phyloP scores from a whole-genome alignment of 2,797 vertebrate species.

The Rhyacichthys aspro region DNA sequence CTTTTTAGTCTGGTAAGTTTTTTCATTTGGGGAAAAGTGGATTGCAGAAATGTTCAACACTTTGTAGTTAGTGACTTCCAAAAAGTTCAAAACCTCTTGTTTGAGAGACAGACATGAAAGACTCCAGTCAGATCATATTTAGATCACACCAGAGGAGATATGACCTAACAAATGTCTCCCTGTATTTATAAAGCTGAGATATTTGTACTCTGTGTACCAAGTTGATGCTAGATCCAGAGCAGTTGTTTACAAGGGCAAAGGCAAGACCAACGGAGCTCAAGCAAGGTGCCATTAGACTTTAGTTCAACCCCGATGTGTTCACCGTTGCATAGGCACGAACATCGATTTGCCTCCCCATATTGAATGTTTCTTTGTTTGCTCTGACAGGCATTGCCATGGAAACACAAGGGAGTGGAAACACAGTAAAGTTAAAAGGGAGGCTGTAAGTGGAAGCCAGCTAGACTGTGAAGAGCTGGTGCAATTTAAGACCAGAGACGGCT shows the following conservation, averaged over 20 bases:
- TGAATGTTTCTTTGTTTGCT: slow-evolving; percentile 58
- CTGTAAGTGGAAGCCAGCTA: slow-evolving; percentile 17
- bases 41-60: too few species aligned
- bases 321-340: slow-evolving; percentile 28
- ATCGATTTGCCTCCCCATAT: slow-evolving; percentile 58
- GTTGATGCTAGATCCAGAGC: slow-evolving; percentile 5
- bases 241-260: slow-evolving; percentile 15
- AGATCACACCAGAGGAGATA: slow-evolving; percentile 42
- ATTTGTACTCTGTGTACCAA: slow-evolving; percentile 7
- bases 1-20: neutral
- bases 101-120: slow-evolving; percentile 8
- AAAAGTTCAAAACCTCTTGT: neutral
- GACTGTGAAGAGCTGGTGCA: slow-evolving; percentile 48
- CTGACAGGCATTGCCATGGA: slow-evolving; percentile 62
- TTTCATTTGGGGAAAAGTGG: neutral
- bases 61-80: neutral
- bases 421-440: slow-evolving; percentile 42
- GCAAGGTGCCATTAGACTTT: neutral
- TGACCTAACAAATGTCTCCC: slow-evolving; percentile 3
- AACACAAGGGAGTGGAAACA: slow-evolving; percentile 58
- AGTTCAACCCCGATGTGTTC: slow-evolving; percentile 5
- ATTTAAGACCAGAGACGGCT: slow-evolving; percentile 41
- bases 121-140: slow-evolving; percentile 44
- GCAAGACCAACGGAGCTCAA: slow-evolving; percentile 11
- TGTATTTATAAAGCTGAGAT: slow-evolving; percentile 6